Conservation (phyloP, 2,797 vertebrate genomes). For the Sebastes minor region DNA sequence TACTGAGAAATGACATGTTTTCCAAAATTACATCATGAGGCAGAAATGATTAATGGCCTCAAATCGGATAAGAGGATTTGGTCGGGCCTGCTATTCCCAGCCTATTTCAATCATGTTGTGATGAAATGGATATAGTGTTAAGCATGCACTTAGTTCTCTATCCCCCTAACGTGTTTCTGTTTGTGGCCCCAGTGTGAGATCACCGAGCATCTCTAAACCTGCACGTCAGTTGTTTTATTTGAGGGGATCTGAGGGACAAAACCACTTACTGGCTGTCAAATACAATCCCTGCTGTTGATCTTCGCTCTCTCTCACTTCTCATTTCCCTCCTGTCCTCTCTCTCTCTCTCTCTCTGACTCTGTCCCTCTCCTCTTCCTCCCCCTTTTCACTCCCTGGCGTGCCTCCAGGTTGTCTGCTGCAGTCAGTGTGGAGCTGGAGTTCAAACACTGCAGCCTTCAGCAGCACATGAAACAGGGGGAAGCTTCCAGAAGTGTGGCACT, state of each 20-base stretch:
- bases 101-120: conserved; percentile 72
- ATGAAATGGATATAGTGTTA: conserved; percentile 76
- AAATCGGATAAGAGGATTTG: conserved; percentile 79
- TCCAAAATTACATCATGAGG: conserved; percentile 70
- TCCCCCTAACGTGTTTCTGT: conserved; percentile 26
- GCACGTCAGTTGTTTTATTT: conserved; percentile 52
- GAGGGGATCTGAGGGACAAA: conserved; percentile 59
- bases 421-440: conserved; percentile 67
- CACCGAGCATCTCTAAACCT: conserved; percentile 40
- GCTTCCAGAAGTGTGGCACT: conserved; percentile 63
- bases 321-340: conserved; percentile 26
- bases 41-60: conserved; percentile 76
- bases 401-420: conserved; percentile 80
- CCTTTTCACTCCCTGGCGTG: conserved; percentile 62
- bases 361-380: conserved; percentile 32
- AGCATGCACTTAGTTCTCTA: conserved; percentile 63
- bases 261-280: conserved; percentile 61
- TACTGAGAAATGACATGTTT: conserved; percentile 66
- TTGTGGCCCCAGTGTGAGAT: conserved; percentile 35
- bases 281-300: conserved; percentile 57
- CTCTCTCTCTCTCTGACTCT: conserved; percentile 10
- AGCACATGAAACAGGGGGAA: conserved; percentile 61
- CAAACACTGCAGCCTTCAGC: conserved; percentile 74
- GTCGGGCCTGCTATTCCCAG: conserved; percentile 55
- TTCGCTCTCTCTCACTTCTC: conserved; percentile 31